Evolutionary conservation across 2,113 vertebrate species (phyloP).

Genomic region (Alethe diademata): DNA sequence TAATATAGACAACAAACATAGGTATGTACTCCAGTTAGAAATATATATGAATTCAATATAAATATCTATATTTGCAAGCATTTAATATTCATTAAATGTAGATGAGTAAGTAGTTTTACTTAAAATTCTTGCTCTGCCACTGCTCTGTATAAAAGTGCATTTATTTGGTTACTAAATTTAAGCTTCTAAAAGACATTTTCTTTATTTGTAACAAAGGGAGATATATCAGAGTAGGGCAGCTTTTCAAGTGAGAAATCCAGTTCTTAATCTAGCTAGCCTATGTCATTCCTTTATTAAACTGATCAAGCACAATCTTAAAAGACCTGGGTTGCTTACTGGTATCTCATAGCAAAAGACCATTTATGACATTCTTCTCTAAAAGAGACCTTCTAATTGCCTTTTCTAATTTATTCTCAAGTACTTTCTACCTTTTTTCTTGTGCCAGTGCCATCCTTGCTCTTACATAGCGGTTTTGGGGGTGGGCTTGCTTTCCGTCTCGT

Average conservation of each 20-base stretch:
- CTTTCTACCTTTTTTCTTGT: neutral
- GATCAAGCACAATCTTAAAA: neutral
- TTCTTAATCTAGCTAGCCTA: neutral
- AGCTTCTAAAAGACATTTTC: neutral
- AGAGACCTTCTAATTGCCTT: neutral
- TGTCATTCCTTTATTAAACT: neutral
- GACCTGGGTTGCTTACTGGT: neutral
- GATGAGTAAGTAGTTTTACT: neutral
- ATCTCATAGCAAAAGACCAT: neutral
- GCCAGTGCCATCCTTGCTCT: neutral
- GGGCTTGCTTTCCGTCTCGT: neutral
- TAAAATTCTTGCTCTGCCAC: neutral
- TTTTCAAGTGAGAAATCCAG: neutral
- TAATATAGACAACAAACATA: neutral
- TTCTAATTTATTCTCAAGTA: neutral
- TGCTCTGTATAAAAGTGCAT: neutral
- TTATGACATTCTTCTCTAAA: neutral
- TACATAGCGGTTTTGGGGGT: accelerated
- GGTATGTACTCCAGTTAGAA: neutral
- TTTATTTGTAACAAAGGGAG: neutral
- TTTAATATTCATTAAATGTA: neutral
- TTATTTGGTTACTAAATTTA: neutral
- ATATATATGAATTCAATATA: neutral
- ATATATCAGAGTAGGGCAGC: neutral
- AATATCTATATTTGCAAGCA: neutral